Conservation (phyloP, 2,888 invertebrate genomes). For the Apamea anceps region DNA sequence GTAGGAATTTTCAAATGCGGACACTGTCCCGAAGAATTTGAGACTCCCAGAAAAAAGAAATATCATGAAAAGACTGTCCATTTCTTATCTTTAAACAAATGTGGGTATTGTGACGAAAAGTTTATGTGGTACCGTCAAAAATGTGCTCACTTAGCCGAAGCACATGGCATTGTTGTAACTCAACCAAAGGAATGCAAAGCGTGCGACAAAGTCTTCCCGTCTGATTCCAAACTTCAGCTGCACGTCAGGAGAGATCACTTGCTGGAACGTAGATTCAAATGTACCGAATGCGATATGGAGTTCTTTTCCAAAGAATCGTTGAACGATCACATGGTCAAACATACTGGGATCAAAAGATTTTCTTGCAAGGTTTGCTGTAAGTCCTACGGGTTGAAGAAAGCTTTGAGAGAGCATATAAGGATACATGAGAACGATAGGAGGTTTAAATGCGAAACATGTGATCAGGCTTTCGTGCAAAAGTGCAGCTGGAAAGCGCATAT, state of each 20-base stretch:
- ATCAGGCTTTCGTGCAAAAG: slow-evolving; percentile 73
- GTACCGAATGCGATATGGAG: slow-evolving; percentile 69
- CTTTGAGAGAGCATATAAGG: slow-evolving; percentile 74
- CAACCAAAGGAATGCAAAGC: slow-evolving; percentile 70
- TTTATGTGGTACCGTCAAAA: slow-evolving; percentile 59
- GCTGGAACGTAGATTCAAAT: slow-evolving; percentile 48
- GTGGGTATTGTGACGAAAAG: slow-evolving; percentile 66
- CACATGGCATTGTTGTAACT: slow-evolving; percentile 62
- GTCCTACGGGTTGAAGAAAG: slow-evolving; percentile 67
- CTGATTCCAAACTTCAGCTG: slow-evolving; percentile 62
- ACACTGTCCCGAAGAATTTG: slow-evolving; percentile 67
- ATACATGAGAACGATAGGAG: slow-evolving; percentile 67
- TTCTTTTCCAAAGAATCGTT: slow-evolving; percentile 73
- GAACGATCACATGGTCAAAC: slow-evolving; percentile 70
- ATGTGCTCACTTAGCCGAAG: slow-evolving; percentile 65
- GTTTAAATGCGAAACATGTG: slow-evolving; percentile 64
- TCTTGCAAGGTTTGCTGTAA: slow-evolving; percentile 76
- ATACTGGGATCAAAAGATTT: slow-evolving; percentile 69
- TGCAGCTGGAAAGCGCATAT: slow-evolving; percentile 80
- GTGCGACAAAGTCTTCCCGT: slow-evolving; percentile 74
- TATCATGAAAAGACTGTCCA: slow-evolving; percentile 66
- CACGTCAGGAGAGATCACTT: slow-evolving; percentile 60
- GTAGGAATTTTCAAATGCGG: slow-evolving; percentile 67
- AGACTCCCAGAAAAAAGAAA: slow-evolving; percentile 67
- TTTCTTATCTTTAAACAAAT: slow-evolving; percentile 70